Evolutionary conservation across 2,797 vertebrate species (phyloP).

Genomic region (Ptychadena robeensis): DNA sequence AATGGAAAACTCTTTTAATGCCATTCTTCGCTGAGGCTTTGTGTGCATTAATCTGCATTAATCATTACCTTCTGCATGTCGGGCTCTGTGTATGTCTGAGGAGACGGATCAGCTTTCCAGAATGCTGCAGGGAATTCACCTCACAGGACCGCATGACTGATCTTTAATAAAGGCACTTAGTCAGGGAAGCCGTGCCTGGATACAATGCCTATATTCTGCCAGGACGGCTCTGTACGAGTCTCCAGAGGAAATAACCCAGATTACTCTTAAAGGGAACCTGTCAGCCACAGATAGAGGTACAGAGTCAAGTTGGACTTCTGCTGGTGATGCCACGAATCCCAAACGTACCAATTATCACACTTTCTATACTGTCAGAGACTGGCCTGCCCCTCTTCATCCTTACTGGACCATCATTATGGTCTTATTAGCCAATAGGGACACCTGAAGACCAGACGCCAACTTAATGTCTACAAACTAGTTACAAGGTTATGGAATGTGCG

Average conservation of each 20-base stretch:
- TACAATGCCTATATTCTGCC: conserved; percentile 63
- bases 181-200: not conserved
- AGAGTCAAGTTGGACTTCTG: too few species aligned
- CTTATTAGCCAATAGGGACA: too few species aligned
- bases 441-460: too few species aligned
- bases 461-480: too few species aligned
- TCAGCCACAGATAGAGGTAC: too few species aligned
- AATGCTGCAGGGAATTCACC: conserved; percentile 12
- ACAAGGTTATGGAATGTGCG: too few species aligned
- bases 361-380: too few species aligned
- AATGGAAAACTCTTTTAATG: not conserved
- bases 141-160: conserved; percentile 36
- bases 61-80: conserved; percentile 7
- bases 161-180: conserved; percentile 40
- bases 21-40: not conserved
- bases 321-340: too few species aligned
- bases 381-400: too few species aligned
- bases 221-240: conserved; percentile 2
- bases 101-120: conserved; percentile 16
- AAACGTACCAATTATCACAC: too few species aligned
- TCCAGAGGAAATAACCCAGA: not conserved
- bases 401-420: too few species aligned
- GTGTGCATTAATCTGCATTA: not conserved
- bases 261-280: not conserved
- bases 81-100: not conserved